phyloP scores from a whole-genome alignment of 2,113 vertebrate species.

The Macroglossus sobrinus region DNA sequence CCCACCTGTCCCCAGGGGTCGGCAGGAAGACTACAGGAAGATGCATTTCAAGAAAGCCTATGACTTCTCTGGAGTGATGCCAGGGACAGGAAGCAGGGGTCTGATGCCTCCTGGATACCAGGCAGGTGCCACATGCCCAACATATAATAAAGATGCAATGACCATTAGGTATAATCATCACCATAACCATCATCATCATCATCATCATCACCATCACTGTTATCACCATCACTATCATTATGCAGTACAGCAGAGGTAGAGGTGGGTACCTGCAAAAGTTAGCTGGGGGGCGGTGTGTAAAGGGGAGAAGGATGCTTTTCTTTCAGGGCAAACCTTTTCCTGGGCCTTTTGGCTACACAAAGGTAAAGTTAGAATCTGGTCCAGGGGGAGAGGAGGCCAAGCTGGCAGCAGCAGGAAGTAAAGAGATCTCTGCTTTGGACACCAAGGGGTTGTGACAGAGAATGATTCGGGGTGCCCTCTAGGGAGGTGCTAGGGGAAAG shows the following conservation, averaged over 20 bases:
- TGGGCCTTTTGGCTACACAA: background rate
- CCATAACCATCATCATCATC: too few species aligned
- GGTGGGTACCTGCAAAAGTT: background rate
- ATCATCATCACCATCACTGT: too few species aligned
- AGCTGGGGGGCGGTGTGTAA: background rate
- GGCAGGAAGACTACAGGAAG: background rate
- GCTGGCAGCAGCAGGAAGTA: accelerated
- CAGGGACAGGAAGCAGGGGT: background rate
- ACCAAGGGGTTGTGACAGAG: accelerated
- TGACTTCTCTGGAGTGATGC: background rate
- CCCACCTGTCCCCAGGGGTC: background rate
- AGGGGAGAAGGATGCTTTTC: background rate
- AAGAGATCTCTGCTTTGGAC: background rate
- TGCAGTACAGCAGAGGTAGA: accelerated
- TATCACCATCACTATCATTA: too few species aligned
- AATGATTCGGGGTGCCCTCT: background rate
- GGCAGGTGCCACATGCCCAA: background rate
- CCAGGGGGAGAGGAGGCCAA: background rate
- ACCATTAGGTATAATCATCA: too few species aligned
- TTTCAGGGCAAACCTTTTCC: background rate
- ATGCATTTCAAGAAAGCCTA: accelerated
- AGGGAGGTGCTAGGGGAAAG: background rate
- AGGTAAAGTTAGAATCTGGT: background rate
- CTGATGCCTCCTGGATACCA: accelerated
- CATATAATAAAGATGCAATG: too few species aligned